Evolutionary conservation across 2,113 vertebrate genomes (phyloP), one percentile per base, ranked within the genome.

Genomic region (Arothron firmamentum): DNA sequence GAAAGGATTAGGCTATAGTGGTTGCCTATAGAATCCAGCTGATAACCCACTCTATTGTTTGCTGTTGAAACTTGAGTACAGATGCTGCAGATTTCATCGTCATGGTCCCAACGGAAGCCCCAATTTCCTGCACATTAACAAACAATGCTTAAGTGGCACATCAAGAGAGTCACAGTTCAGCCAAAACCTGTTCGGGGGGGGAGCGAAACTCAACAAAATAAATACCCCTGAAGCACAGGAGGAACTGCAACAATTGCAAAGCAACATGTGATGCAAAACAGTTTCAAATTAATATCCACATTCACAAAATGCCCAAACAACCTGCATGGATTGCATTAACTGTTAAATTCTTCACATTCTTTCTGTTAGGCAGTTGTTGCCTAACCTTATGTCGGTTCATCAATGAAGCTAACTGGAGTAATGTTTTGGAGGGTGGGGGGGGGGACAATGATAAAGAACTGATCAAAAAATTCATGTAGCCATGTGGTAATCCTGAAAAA

Each of bases 51-150:
- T 38, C 9, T 31, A 17, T 31, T 18, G 7, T 55, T 46, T 75
- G 20, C 14, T 63, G 48, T 2, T 74, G 47, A 57, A 58, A 70
- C 21, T 55, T 13, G 1, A 47, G 50, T 6, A 16, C 3, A 7
- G 10, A 11, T 41, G 42, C 19, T 56, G 23, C 34, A 11, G 34
- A 38, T 38, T 38, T 12, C 3, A 38, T 38, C 34, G 25, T 45
- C 11, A 31, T 71, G 6, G 20, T 65, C 23, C 70, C 50, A 5
- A 47, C 50, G 3, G 52, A 67, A 57, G n/a, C 49, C 47, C 11
- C 14, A 52, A 54, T 65, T 66, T 52, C 43, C 13, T 57, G 8
- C 8, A 1, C 5, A 58, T 34, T 25, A 52, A 43, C 19, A 70
- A 70, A 20, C 20, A n/a, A 21, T 9, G 38, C 19, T 53, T 0